phyloP scores from a whole-genome alignment of 2,888 invertebrate species.

The Xestia sexstrigata region DNA sequence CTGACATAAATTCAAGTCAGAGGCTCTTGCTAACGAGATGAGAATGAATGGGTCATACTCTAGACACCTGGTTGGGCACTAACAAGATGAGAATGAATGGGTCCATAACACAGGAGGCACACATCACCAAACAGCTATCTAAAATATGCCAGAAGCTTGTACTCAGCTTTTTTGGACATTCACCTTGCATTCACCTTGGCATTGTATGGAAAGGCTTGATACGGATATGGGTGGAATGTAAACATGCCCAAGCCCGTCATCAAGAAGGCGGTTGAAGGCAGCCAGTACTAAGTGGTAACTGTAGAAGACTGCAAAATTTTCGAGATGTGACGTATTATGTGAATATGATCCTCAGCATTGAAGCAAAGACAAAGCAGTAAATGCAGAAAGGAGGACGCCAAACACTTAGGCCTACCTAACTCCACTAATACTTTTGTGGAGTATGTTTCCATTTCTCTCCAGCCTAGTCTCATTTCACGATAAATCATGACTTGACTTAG shows the following conservation, averaged over 20 bases:
- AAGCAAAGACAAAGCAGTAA: not conserved
- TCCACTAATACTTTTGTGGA: not conserved
- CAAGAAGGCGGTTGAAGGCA: not conserved
- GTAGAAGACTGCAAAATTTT: not conserved
- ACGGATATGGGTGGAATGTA: not conserved
- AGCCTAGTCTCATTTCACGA: not conserved
- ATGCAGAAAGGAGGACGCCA: not conserved
- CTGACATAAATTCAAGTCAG: too few relatives aligned
- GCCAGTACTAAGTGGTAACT: not conserved
- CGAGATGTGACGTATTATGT: not conserved
- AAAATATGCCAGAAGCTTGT: not conserved
- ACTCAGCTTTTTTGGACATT: not conserved
- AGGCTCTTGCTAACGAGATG: too few relatives aligned
- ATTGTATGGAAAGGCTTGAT: not conserved
- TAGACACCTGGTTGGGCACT: too few relatives aligned
- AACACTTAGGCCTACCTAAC: not conserved
- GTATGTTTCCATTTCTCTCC: not conserved
- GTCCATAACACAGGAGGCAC: not conserved
- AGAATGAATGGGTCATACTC: too few relatives aligned
- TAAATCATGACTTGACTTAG: conserved; percentile 2
- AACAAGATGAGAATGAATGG: too few relatives aligned
- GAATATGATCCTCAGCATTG: not conserved
- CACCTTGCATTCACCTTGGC: too few relatives aligned
- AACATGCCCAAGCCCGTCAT: not conserved
- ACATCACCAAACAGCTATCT: too few relatives aligned